Percentiles rank a stretch among this genome's conserved stretches.
These are phyloP conservation scores for Mormyrops boulengeri DNA, from an alignment of 2,797 vertebrate species.

Conservation along the genomic window DNA sequence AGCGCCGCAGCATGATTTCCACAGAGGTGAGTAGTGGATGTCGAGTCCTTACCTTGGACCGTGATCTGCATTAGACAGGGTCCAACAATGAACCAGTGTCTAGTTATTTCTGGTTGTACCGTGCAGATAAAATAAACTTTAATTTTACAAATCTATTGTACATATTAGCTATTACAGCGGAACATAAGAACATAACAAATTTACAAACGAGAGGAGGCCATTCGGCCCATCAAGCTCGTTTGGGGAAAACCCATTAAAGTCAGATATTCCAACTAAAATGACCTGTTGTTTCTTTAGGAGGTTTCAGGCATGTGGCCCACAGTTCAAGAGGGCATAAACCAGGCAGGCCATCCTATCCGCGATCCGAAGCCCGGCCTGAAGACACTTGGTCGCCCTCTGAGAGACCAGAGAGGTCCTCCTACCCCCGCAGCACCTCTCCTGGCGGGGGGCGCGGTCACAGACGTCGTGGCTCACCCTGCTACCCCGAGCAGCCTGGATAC, in stretches of 20 bases:
- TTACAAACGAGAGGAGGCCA: no score
- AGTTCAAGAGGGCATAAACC: not conserved
- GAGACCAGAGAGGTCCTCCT: conserved; percentile 39
- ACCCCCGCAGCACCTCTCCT: conserved; percentile 24
- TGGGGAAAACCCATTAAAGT: not conserved
- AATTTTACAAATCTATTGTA: not conserved
- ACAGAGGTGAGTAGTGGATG: not conserved
- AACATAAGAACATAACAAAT: no score
- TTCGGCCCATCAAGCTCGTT: no score
- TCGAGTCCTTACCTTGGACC: not conserved
- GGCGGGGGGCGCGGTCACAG: conserved; percentile 31
- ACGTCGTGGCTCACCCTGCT: conserved; percentile 17
- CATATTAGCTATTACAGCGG: not conserved
- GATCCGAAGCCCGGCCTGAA: conserved; percentile 25
- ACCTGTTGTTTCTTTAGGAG: not conserved
- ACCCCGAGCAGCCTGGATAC: conserved; percentile 30
- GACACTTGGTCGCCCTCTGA: conserved; percentile 32
- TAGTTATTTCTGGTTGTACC: not conserved
- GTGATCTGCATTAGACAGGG: not conserved
- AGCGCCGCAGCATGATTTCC: not conserved
- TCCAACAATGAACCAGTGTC: not conserved
- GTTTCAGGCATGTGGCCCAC: not conserved
- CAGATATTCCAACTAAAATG: not conserved
- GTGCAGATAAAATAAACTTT: not conserved
- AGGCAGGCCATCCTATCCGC: not conserved